Evolutionary conservation across 2,113 vertebrate species (phyloP).

Genomic region (Leptodactylus fuscus): DNA sequence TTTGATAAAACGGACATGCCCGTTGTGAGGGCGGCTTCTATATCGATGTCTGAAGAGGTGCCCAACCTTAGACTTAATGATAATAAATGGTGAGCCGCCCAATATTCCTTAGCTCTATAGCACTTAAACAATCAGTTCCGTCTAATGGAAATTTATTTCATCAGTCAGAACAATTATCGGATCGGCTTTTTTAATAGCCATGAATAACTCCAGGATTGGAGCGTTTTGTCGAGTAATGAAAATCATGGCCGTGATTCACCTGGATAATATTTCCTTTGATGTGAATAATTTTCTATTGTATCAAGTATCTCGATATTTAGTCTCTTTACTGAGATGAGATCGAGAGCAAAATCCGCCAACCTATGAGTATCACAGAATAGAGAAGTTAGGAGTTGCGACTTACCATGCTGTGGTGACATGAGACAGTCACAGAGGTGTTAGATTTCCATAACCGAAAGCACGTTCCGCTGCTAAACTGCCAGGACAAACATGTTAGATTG

Average conservation of each 20-base stretch:
- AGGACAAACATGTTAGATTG: not conserved
- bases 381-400: not conserved
- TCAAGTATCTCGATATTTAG: not conserved
- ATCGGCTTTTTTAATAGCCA: not conserved
- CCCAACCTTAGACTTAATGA: not conserved
- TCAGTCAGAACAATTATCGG: not conserved
- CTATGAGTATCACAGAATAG: not conserved
- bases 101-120: not conserved
- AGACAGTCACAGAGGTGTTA: not conserved
- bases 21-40: no score
- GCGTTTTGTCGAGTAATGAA: not conserved
- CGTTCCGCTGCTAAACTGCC: not conserved
- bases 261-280: not conserved
- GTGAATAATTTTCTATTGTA: not conserved
- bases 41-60: not conserved
- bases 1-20: no score
- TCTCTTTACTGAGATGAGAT: not conserved
- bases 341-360: no score
- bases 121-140: not conserved
- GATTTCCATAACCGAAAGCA: not conserved
- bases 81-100: not conserved
- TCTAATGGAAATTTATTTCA: slow-evolving; percentile 14
- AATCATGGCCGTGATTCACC: not conserved
- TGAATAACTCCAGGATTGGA: not conserved
- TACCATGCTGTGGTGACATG: not conserved